phyloP scores from a whole-genome alignment of 2,797 vertebrate genomes.

The Bradypodion ventrale region DNA sequence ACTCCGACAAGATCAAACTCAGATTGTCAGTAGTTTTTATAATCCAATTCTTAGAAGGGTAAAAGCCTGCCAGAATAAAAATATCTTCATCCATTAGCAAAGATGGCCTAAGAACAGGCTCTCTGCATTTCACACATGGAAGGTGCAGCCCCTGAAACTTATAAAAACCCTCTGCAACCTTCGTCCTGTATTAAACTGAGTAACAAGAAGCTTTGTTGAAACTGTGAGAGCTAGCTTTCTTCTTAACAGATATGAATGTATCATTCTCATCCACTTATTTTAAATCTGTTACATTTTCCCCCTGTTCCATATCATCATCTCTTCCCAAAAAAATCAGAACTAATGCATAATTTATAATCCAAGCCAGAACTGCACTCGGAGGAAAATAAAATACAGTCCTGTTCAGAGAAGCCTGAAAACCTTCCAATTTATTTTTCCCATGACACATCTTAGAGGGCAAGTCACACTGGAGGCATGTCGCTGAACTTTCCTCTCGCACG shows the following conservation, averaged over 20 bases:
- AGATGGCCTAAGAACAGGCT: not conserved
- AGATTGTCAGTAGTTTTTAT: no score
- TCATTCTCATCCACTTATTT: not conserved
- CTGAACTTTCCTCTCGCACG: constrained; percentile 27
- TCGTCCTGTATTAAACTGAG: not conserved
- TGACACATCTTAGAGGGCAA: constrained; percentile 49
- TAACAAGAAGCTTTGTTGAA: not conserved
- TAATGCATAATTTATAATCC: constrained; percentile 21
- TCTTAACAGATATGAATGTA: not conserved
- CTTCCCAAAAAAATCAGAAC: constrained; percentile 2
- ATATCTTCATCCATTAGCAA: not conserved
- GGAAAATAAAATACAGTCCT: constrained; percentile 21
- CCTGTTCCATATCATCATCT: not conserved
- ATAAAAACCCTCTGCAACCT: not conserved
- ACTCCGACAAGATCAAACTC: no score
- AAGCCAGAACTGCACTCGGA: constrained; percentile 21
- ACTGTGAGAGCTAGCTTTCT: not conserved
- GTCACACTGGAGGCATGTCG: constrained; percentile 22
- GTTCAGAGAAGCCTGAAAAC: constrained; percentile 4
- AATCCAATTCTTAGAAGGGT: not conserved
- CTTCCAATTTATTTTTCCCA: constrained; percentile 52
- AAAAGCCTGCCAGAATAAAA: not conserved
- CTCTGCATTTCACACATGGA: not conserved
- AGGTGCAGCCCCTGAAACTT: not conserved
- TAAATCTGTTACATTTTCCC: not conserved